Conservation (phyloP, 2,797 vertebrate genomes). For the Parauchenoglanis ngamensis region DNA sequence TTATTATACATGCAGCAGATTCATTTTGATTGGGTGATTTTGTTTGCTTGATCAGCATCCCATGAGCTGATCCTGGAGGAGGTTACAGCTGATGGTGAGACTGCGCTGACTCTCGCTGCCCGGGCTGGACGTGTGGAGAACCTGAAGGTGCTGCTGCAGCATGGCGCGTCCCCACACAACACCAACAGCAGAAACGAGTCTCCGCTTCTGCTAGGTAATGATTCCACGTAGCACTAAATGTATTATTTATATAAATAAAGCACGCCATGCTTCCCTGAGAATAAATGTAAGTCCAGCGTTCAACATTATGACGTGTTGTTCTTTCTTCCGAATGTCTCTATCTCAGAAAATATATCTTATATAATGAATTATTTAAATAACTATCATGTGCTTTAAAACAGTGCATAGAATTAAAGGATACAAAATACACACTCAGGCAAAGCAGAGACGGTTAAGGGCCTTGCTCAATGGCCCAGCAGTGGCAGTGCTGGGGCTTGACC, state of each 20-base stretch:
- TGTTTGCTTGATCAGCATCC: constrained; percentile 55
- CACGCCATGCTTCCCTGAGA: not conserved
- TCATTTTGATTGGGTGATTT: not conserved
- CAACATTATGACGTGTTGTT: not conserved
- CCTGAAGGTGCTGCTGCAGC: constrained; percentile 76
- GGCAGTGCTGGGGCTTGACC: no score
- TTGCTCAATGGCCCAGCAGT: no score
- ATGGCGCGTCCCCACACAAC: constrained; percentile 79
- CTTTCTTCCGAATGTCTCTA: not conserved
- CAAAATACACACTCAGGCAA: not conserved
- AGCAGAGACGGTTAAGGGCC: no score
- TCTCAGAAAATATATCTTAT: not conserved
- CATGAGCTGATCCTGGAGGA: constrained; percentile 79
- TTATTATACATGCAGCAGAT: not conserved
- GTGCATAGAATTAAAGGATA: not conserved
- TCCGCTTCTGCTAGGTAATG: constrained; percentile 80
- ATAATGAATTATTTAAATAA: not conserved
- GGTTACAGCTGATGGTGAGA: constrained; percentile 82
- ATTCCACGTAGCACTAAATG: no score
- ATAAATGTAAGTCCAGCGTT: no score
- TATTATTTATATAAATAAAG: not conserved
- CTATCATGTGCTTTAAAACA: not conserved
- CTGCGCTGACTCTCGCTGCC: constrained; percentile 79
- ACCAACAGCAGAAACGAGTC: constrained; percentile 83
- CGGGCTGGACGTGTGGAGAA: constrained; percentile 77